Conservation (phyloP, 2,888 invertebrate species). For the Cheiracanthium punctorium region DNA sequence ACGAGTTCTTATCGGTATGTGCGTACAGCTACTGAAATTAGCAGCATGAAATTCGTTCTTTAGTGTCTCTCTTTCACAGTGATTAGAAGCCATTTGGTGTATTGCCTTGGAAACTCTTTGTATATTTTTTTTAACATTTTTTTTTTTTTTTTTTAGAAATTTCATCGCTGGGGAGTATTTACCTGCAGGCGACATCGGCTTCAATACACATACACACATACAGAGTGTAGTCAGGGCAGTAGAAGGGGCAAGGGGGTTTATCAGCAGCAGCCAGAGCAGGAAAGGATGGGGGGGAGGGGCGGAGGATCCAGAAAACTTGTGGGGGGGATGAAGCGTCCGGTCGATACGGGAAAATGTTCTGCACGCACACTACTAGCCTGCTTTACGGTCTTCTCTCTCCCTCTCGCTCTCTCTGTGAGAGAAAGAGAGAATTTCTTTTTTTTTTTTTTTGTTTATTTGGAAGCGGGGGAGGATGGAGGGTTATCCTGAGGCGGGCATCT, state of each 20-base stretch:
- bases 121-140: slow-evolving; percentile 18
- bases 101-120: slow-evolving; percentile 20
- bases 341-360: slow-evolving; percentile 65
- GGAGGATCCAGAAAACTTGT: slow-evolving; percentile 15
- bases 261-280: slow-evolving; percentile 64
- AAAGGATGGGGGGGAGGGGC: slow-evolving; percentile 22
- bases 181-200: slow-evolving; percentile 64
- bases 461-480: slow-evolving; percentile 10
- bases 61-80: slow-evolving; percentile 11
- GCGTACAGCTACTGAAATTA: not conserved
- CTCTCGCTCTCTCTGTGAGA: not conserved
- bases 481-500: slow-evolving; percentile 68
- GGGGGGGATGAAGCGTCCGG: slow-evolving; percentile 43
- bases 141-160: slow-evolving; percentile 4
- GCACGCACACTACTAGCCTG: slow-evolving; percentile 44
- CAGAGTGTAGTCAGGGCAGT: slow-evolving; percentile 7
- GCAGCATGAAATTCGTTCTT: not conserved
- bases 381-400: slow-evolving; percentile 61
- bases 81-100: slow-evolving; percentile 45
- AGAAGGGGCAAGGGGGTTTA: slow-evolving; percentile 43
- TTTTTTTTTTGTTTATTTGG: slow-evolving; percentile 29
- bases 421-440: slow-evolving; percentile 7
- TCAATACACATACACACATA: slow-evolving; percentile 40
- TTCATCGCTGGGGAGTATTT: slow-evolving; percentile 40
- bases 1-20: not conserved